Evolutionary conservation across 2,888 invertebrate species (phyloP).

Genomic region (Labia minor): DNA sequence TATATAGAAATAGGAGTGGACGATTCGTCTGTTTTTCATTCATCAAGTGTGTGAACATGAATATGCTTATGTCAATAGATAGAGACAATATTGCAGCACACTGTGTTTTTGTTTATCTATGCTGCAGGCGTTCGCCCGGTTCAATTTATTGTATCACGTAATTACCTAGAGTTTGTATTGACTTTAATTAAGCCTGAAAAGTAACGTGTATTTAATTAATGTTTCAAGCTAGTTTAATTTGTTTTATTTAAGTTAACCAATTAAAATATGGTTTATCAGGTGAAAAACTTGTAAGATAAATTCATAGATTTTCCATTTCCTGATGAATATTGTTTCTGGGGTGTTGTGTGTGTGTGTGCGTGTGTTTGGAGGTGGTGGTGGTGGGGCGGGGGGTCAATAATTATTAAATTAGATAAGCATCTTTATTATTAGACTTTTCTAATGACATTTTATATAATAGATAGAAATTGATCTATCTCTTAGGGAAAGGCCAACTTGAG

Average conservation of each 20-base stretch:
- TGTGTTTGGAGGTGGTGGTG: no score
- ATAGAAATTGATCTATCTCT: no score
- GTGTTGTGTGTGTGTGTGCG: no score
- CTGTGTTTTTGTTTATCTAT: neutral
- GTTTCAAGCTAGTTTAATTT: conserved; percentile 2
- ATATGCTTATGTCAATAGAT: conserved; percentile 13
- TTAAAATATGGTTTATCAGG: neutral
- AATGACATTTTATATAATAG: no score
- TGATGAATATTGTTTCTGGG: no score
- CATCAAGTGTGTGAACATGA: neutral
- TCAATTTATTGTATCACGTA: conserved; percentile 13
- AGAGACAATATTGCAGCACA: neutral
- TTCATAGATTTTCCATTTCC: no score
- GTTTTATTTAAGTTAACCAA: neutral
- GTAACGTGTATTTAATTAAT: conserved; percentile 13
- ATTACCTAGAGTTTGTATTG: conserved; percentile 13
- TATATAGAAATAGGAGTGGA: neutral
- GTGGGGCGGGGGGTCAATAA: no score
- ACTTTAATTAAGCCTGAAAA: conserved; percentile 13
- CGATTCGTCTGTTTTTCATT: neutral
- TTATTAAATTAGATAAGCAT: no score
- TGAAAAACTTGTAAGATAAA: no score
- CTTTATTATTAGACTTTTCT: no score
- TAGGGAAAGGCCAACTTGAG: no score
- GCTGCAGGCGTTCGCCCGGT: conserved; percentile 7